Evolutionary conservation across 2,797 vertebrate genomes (phyloP).

Genomic region (Dryobates pubescens): DNA sequence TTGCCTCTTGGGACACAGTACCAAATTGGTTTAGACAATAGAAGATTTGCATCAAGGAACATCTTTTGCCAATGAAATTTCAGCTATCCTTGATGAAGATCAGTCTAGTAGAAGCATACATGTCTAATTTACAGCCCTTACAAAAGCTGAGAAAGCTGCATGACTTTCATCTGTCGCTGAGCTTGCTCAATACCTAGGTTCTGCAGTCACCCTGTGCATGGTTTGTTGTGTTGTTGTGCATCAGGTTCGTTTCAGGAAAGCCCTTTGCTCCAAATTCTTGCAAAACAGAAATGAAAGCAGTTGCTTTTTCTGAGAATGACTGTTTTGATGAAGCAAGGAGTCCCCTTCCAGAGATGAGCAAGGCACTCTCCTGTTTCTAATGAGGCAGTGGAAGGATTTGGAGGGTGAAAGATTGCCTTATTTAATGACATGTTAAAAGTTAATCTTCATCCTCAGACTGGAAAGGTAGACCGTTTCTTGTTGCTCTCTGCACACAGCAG

Average conservation of each 20-base stretch:
- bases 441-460: neutral
- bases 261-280: slow-evolving; percentile 23
- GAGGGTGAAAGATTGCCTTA: neutral
- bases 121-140: neutral
- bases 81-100: neutral
- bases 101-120: neutral
- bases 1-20: neutral
- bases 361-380: slow-evolving; percentile 32
- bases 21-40: neutral
- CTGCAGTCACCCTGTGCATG: accelerated
- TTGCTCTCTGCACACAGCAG: neutral
- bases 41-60: neutral
- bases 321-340: slow-evolving; percentile 67
- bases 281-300: slow-evolving; percentile 60
- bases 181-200: neutral
- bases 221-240: neutral
- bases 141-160: neutral
- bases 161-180: neutral
- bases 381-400: neutral
- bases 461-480: neutral
- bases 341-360: slow-evolving; percentile 62
- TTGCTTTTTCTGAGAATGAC: slow-evolving; percentile 43
- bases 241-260: slow-evolving; percentile 44
- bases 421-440: neutral
- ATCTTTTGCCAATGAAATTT: neutral